Evolutionary conservation across 2,797 vertebrate genomes (phyloP).

Genomic region (Melanitta fusca): DNA sequence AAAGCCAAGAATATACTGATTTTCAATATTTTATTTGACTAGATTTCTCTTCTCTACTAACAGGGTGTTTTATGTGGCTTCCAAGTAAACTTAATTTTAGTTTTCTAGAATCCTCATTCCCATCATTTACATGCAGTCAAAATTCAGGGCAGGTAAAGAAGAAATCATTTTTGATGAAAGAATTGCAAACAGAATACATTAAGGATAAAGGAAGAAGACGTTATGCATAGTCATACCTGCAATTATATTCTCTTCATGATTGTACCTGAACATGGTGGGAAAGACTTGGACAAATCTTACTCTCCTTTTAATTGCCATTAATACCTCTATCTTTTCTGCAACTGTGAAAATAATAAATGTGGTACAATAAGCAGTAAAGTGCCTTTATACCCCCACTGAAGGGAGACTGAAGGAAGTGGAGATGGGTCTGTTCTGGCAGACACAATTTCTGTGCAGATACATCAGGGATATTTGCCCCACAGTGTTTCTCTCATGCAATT

Average conservation of each 20-base stretch:
- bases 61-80: neutral
- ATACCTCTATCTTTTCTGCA: neutral
- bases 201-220: neutral
- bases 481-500: neutral
- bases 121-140: neutral
- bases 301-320: neutral
- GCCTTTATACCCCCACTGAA: neutral
- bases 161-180: neutral
- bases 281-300: neutral
- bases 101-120: neutral
- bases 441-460: neutral
- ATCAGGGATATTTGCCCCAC: too few species aligned
- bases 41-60: neutral
- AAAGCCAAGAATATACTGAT: neutral
- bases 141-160: neutral
- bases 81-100: neutral
- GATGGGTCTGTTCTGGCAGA: neutral
- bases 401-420: neutral
- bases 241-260: neutral
- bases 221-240: neutral
- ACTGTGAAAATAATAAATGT: neutral
- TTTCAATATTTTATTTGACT: neutral
- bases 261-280: neutral
- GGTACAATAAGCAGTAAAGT: too few species aligned
- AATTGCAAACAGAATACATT: neutral